phyloP scores from a whole-genome alignment of 2,797 vertebrate genomes.

The Lepilemur ruficaudatus region DNA sequence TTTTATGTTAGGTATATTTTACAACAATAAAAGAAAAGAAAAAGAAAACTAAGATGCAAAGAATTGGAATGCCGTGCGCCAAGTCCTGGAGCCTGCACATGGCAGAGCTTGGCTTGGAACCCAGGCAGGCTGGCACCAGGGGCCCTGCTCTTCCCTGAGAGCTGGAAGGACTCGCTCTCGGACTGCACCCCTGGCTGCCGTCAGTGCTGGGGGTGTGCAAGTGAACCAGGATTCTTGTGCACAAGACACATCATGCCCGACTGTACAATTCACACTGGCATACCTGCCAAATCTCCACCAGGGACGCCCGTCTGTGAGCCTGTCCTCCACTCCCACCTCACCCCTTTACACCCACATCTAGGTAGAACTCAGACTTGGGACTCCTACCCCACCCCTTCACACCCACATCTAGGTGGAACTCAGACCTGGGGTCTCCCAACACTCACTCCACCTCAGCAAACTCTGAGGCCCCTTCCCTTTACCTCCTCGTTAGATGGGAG shows the following conservation, averaged over 20 bases:
- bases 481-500: neutral
- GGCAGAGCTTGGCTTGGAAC: neutral
- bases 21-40: neutral
- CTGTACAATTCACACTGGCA: fast-evolving
- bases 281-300: no score
- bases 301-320: neutral
- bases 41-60: neutral
- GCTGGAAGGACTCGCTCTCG: fast-evolving
- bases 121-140: neutral
- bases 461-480: fast-evolving
- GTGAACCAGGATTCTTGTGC: fast-evolving
- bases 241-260: fast-evolving
- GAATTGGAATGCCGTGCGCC: neutral
- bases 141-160: fast-evolving
- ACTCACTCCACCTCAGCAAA: fast-evolving
- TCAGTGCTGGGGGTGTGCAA: neutral
- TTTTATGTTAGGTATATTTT: neutral
- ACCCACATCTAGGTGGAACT: fast-evolving
- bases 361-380: fast-evolving
- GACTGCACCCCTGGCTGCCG: fast-evolving
- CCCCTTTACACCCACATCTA: no score
- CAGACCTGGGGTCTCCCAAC: fast-evolving
- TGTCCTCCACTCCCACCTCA: fast-evolving
- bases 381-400: fast-evolving
- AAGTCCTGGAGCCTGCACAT: neutral